phyloP scores from a whole-genome alignment of 2,797 vertebrate species.

The Eupleurogrammus muticus region DNA sequence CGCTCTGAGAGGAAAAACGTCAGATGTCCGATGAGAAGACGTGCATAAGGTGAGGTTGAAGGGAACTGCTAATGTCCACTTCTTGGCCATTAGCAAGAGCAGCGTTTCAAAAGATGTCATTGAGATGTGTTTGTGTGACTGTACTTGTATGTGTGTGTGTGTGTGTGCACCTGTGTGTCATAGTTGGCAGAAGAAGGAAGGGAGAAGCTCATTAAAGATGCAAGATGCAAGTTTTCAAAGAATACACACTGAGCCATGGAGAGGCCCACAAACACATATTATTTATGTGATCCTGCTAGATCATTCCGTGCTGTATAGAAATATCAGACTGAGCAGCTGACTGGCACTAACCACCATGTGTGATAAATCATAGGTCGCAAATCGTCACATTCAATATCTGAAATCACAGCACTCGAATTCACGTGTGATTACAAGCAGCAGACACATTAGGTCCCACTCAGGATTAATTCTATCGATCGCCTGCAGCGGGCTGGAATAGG shows the following conservation, averaged over 20 bases:
- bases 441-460: too few species aligned
- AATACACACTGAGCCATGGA: neutral
- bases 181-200: slow-evolving; percentile 18
- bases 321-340: too few species aligned
- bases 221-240: slow-evolving; percentile 17
- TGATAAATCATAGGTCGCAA: too few species aligned
- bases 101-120: slow-evolving; percentile 57
- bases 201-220: slow-evolving; percentile 49
- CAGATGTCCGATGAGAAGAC: slow-evolving; percentile 37
- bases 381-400: too few species aligned
- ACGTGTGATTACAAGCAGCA: too few species aligned
- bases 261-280: neutral
- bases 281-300: neutral
- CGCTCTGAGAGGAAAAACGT: slow-evolving; percentile 31
- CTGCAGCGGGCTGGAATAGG: too few species aligned
- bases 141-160: slow-evolving; percentile 5
- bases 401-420: too few species aligned
- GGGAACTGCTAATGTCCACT: slow-evolving; percentile 32
- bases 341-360: too few species aligned
- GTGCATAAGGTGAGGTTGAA: slow-evolving; percentile 6
- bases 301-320: neutral
- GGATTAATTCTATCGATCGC: too few species aligned
- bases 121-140: slow-evolving; percentile 38
- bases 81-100: slow-evolving; percentile 63
- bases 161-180: slow-evolving; percentile 17